These are phyloP conservation scores for Sylvilagus bachmani DNA, from an alignment of 2,113 vertebrate species.

Conservation along the genomic window DNA sequence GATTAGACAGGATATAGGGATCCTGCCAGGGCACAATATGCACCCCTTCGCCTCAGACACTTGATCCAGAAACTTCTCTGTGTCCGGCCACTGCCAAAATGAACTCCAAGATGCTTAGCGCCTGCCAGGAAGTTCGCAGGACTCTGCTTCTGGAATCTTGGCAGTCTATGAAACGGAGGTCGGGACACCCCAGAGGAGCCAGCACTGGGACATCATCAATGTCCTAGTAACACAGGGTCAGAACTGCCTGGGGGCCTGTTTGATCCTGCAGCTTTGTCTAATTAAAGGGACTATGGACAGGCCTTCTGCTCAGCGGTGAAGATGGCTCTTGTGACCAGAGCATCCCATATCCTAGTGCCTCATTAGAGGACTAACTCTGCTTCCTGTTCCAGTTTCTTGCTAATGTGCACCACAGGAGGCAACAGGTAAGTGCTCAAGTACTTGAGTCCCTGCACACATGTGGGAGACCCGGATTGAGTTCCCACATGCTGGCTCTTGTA, in stretches of 20 bases:
- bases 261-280: not conserved
- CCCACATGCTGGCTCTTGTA: too few species aligned
- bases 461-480: too few species aligned
- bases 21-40: not conserved
- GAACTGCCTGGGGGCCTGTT: not conserved
- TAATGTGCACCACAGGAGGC: too few species aligned
- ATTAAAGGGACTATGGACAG: too few species aligned
- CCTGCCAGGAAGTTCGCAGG: not conserved
- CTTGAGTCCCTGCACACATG: too few species aligned
- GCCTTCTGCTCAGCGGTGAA: too few species aligned
- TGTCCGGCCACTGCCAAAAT: not conserved
- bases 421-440: too few species aligned
- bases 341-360: too few species aligned
- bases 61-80: not conserved
- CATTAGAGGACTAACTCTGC: too few species aligned
- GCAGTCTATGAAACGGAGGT: not conserved
- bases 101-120: not conserved
- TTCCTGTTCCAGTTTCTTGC: too few species aligned
- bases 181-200: accelerated
- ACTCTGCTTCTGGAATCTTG: not conserved
- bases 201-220: accelerated
- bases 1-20: not conserved
- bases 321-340: too few species aligned
- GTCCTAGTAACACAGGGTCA: not conserved
- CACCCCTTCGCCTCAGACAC: not conserved